phyloP scores from a whole-genome alignment of 2,888 invertebrate genomes.

The Lithodes maja region DNA sequence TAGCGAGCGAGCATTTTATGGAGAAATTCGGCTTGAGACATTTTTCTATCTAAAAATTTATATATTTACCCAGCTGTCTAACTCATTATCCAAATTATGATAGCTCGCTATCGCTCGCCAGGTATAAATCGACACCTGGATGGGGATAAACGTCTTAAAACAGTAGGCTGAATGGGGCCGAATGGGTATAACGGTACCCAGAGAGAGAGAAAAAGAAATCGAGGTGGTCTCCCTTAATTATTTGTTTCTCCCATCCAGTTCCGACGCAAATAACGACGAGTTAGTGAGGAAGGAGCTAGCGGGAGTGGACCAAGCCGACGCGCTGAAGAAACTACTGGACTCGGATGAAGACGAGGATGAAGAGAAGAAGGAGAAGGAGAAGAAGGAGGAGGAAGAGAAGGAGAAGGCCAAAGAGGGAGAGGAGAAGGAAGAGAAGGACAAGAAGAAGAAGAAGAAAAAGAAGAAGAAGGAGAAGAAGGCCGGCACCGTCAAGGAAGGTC shows the following conservation, averaged over 20 bases:
- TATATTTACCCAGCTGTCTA: too few relatives aligned
- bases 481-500: constrained; percentile 50
- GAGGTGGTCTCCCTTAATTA: too few relatives aligned
- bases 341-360: constrained; percentile 92
- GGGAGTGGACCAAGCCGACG: constrained; percentile 93
- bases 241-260: constrained; percentile 38
- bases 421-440: constrained; percentile 74
- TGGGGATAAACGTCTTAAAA: too few relatives aligned
- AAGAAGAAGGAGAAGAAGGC: constrained; percentile 73
- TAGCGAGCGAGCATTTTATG: too few relatives aligned
- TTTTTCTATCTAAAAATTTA: too few relatives aligned
- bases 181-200: too few relatives aligned
- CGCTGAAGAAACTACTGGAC: constrained; percentile 87
- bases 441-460: constrained; percentile 75
- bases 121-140: too few relatives aligned
- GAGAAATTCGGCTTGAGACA: too few relatives aligned
- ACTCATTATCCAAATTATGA: too few relatives aligned
- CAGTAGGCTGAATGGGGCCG: too few relatives aligned
- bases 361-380: constrained; percentile 83
- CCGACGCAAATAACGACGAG: constrained; percentile 73
- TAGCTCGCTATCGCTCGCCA: too few relatives aligned
- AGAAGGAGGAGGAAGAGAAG: constrained; percentile 82
- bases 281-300: constrained; percentile 88
- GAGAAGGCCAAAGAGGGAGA: constrained; percentile 81
- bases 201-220: too few relatives aligned